phyloP scores from a whole-genome alignment of 2,797 vertebrate species.

The Myotis daubentonii region DNA sequence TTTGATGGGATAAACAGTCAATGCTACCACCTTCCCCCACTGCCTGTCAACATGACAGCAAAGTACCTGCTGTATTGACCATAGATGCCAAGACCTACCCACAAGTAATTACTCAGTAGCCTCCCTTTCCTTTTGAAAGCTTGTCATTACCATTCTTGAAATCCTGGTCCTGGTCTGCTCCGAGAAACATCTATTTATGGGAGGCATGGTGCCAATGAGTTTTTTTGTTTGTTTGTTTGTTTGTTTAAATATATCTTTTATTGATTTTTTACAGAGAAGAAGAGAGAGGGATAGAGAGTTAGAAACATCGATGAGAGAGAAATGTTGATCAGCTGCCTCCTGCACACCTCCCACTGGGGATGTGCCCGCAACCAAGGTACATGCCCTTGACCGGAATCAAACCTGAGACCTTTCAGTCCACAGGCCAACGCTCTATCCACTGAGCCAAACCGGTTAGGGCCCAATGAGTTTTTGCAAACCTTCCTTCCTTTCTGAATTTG shows the following conservation, averaged over 20 bases:
- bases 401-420: no score
- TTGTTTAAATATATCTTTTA: no score
- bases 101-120: background rate
- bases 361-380: no score
- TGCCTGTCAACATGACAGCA: background rate
- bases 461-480: slow-evolving; percentile 1
- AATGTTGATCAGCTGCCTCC: no score
- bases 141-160: slow-evolving; percentile 30
- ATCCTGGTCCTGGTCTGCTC: background rate
- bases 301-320: no score
- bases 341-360: no score
- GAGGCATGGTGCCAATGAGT: background rate
- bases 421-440: no score
- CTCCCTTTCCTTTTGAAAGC: slow-evolving; percentile 40
- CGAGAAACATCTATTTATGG: background rate
- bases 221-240: no score
- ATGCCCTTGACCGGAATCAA: no score
- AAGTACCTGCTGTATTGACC: background rate
- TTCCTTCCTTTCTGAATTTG: slow-evolving; percentile 43
- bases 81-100: slow-evolving; percentile 18
- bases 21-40: background rate
- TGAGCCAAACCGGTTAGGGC: no score
- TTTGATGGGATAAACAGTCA: background rate
- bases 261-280: no score
- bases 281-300: no score